Conservation (phyloP, 2,797 vertebrate genomes). For the Antennarius maculatus region DNA sequence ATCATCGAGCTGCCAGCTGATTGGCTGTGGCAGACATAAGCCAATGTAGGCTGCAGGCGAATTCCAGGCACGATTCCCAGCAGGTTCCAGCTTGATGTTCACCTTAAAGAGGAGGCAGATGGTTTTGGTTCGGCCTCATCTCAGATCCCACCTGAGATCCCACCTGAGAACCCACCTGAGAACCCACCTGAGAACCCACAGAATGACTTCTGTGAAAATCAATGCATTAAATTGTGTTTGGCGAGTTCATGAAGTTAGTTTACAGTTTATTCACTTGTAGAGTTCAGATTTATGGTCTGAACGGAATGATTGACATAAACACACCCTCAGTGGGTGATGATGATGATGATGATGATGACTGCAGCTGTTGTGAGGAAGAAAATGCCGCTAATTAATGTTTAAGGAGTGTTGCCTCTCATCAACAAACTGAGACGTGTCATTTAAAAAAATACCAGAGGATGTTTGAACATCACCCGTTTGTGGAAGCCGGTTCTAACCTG, state of each 20-base stretch:
- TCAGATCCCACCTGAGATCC: background rate
- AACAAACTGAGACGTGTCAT: constrained; percentile 24
- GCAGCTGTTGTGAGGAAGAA: constrained; percentile 25
- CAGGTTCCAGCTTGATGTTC: constrained; percentile 61
- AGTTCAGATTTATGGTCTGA: too few relatives aligned
- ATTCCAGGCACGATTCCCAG: constrained; percentile 61
- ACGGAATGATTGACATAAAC: constrained; percentile 2
- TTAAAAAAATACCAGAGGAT: constrained; percentile 12
- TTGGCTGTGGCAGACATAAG: constrained; percentile 58
- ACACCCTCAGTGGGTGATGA: background rate
- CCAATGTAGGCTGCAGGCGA: constrained; percentile 57
- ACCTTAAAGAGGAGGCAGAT: constrained; percentile 20
- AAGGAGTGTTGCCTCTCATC: constrained; percentile 30
- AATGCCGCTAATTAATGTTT: constrained; percentile 16
- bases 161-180: background rate
- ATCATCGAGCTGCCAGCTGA: constrained; percentile 45
- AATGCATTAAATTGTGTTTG: too few relatives aligned
- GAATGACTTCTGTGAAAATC: too few relatives aligned
- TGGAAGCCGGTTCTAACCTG: background rate
- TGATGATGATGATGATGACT: background rate
- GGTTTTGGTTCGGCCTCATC: background rate
- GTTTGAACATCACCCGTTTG: background rate
- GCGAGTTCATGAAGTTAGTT: too few relatives aligned
- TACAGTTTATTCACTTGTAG: too few relatives aligned
- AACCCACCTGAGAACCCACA: too few relatives aligned